Percentiles rank a stretch among this genome's conserved stretches.
phyloP scores from a whole-genome alignment of 2,797 vertebrate genomes.

The Dipus sagitta region DNA sequence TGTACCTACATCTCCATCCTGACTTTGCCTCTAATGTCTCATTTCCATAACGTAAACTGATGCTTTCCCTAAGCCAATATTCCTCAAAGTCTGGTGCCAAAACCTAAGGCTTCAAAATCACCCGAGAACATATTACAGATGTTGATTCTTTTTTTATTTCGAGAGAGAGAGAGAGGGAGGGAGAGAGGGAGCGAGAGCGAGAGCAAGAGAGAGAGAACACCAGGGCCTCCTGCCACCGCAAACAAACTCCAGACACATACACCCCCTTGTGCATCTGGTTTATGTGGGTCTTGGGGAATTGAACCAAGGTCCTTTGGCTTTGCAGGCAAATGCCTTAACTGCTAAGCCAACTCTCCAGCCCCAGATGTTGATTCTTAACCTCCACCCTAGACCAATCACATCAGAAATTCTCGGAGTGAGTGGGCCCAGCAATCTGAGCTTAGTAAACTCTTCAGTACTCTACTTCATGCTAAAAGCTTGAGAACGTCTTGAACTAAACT shows the following conservation, averaged over 20 bases:
- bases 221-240: too few relatives aligned
- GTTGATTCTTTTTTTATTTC: background rate
- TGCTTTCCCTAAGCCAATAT: background rate
- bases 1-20: background rate
- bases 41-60: background rate
- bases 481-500: background rate
- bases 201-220: too few relatives aligned
- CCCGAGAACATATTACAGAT: background rate
- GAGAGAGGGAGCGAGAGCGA: too few relatives aligned
- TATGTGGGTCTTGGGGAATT: too few relatives aligned
- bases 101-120: background rate
- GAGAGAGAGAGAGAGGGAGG: too few relatives aligned
- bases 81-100: slow-evolving; percentile 18
- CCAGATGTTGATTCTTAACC: background rate
- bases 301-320: too few relatives aligned
- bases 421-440: background rate
- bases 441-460: background rate
- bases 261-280: too few relatives aligned
- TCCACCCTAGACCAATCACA: background rate
- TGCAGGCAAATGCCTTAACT: too few relatives aligned
- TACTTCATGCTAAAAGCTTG: background rate
- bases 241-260: too few relatives aligned
- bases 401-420: background rate
- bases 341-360: too few relatives aligned
- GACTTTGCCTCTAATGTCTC: background rate